A percentile compares a stretch with the other conserved stretches of the same genome.
Conservation (phyloP, 2,113 vertebrate genomes). For the Meles meles region DNA sequence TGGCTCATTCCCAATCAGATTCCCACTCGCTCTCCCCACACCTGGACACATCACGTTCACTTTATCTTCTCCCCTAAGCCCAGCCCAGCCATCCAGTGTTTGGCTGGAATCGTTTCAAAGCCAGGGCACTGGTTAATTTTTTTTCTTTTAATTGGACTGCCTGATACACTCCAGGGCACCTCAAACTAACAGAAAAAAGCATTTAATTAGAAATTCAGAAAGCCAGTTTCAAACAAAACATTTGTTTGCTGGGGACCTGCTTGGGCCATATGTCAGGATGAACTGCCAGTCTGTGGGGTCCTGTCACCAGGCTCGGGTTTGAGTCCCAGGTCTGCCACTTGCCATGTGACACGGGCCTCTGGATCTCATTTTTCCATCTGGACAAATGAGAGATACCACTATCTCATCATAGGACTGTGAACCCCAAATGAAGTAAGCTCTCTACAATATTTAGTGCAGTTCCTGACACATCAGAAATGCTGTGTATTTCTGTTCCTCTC, state of each 20-base stretch:
- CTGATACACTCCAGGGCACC: neutral
- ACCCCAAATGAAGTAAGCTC: neutral
- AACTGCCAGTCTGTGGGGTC: neutral
- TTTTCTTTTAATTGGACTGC: neutral
- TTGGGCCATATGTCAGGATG: neutral
- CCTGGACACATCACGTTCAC: neutral
- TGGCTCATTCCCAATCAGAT: neutral
- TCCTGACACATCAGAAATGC: neutral
- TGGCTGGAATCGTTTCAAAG: rapidly evolving
- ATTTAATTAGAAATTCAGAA: neutral
- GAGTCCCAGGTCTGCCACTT: neutral
- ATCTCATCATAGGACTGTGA: no score
- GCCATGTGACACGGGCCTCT: neutral
- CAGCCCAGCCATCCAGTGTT: neutral
- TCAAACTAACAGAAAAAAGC: neutral
- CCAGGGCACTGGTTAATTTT: neutral
- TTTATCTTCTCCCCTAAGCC: neutral
- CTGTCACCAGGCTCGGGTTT: neutral
- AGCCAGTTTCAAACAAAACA: neutral
- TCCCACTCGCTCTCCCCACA: no score
- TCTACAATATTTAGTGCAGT: neutral
- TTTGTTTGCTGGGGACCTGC: neutral
- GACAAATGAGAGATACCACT: neutral
- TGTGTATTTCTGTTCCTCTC: neutral
- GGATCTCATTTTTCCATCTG: neutral